A percentile compares a stretch with the other conserved stretches of the same genome.
phyloP scores from a whole-genome alignment of 2,888 invertebrate species.

The Adelognathus sp. region DNA sequence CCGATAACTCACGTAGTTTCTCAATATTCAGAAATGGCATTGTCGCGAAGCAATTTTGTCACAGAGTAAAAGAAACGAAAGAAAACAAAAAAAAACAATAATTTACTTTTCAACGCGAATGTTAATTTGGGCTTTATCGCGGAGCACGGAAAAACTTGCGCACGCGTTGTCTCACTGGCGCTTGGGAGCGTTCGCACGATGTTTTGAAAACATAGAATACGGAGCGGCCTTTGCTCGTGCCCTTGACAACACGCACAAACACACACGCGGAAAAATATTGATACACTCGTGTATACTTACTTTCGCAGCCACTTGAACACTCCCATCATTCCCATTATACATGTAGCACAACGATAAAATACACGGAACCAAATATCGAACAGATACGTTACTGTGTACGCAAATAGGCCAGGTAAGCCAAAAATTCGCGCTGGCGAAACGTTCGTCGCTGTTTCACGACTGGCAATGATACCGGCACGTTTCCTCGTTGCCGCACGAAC shows the following conservation, averaged over 20 bases:
- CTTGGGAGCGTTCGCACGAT: background rate
- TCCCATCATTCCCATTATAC: conserved; percentile 74
- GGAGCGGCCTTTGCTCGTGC: background rate
- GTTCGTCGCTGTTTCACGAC: conserved; percentile 59
- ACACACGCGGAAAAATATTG: background rate
- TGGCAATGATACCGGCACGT: conserved; percentile 62
- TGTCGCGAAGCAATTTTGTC: background rate
- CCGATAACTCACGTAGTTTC: conserved; percentile 40
- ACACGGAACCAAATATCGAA: conserved; percentile 53
- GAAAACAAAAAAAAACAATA: background rate
- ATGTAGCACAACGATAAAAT: conserved; percentile 60
- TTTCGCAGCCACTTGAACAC: conserved; percentile 75
- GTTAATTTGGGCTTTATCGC: background rate
- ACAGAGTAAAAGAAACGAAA: conserved; percentile 1
- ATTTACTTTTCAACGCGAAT: background rate
- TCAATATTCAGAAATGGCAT: conserved; percentile 50
- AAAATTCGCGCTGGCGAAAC: conserved; percentile 45
- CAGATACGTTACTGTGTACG: conserved; percentile 16
- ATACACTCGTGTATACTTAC: conserved; percentile 65
- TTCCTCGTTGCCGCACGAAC: conserved; percentile 60
- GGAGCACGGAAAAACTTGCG: conserved; percentile 3
- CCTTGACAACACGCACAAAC: background rate
- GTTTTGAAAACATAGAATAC: background rate
- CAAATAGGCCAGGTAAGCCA: conserved; percentile 22
- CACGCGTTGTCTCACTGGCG: background rate